Percentiles rank a stretch among this genome's conserved stretches.
Evolutionary conservation across 2,888 invertebrate species (phyloP).

Genomic region (Clepsis dumicolana): DNA sequence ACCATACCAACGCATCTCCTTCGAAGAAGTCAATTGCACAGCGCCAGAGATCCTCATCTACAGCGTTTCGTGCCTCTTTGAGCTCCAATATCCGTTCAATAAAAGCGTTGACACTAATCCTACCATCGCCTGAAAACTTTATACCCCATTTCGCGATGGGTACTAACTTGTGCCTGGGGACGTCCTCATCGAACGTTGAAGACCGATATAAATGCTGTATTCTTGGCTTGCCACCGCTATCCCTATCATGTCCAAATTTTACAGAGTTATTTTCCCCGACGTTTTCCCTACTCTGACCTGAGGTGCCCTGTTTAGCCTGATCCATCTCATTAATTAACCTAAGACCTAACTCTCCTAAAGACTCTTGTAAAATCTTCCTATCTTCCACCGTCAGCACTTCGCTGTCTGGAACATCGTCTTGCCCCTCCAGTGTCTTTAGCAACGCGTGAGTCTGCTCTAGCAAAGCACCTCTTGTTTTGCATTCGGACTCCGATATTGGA

Average conservation of each 20-base stretch:
- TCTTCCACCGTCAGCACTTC: neutral
- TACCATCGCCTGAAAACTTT: neutral
- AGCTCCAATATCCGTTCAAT: neutral
- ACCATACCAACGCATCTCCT: conserved; percentile 8
- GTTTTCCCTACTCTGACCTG: no score
- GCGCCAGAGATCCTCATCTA: neutral
- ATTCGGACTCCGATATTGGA: no score
- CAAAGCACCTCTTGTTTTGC: neutral
- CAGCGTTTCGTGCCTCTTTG: conserved; percentile 2
- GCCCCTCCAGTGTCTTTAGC: neutral
- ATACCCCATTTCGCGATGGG: conserved; percentile 1
- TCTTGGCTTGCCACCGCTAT: no score
- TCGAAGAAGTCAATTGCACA: conserved; percentile 11
- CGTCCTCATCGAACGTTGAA: neutral
- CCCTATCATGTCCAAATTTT: no score
- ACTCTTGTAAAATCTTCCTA: neutral
- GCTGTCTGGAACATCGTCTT: neutral
- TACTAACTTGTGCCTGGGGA: neutral
- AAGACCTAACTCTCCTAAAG: no score
- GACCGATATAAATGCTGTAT: no score
- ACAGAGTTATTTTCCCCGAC: no score
- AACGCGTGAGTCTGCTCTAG: neutral
- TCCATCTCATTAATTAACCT: no score
- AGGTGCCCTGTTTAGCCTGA: no score
- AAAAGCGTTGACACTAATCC: neutral